These are phyloP conservation scores for Epizoanthus illoricatus DNA, from an alignment of 92 coral and sea anemone species.

Conservation along the genomic window DNA sequence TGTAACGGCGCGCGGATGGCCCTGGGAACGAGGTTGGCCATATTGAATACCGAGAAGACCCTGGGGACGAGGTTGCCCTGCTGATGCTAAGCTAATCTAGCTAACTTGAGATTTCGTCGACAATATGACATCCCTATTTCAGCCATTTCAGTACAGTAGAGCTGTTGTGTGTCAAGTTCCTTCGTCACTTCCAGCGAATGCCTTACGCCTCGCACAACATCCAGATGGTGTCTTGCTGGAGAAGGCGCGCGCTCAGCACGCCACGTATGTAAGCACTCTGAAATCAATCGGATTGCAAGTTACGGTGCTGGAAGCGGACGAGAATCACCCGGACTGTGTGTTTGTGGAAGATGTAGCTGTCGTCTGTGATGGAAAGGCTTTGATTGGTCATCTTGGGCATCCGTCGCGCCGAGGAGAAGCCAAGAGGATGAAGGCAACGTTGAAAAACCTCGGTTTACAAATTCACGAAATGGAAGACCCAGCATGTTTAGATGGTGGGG, in stretches of 20 bases:
- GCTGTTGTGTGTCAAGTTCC: slow-evolving; percentile 88
- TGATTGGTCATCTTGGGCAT: slow-evolving; percentile 75
- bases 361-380: slow-evolving; percentile 71
- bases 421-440: slow-evolving; percentile 53
- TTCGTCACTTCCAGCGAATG: slow-evolving; percentile 69
- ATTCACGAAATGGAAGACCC: slow-evolving; percentile 78
- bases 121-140: slow-evolving; percentile 33
- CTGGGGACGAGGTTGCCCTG: too few species aligned
- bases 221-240: slow-evolving; percentile 60
- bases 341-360: slow-evolving; percentile 94
- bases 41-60: too few species aligned
- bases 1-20: too few species aligned
- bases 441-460: slow-evolving; percentile 64
- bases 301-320: slow-evolving; percentile 69
- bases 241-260: slow-evolving; percentile 72
- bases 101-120: not conserved
- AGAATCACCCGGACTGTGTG: slow-evolving; percentile 83
- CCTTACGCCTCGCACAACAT: slow-evolving; percentile 64
- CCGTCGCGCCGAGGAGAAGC: slow-evolving; percentile 74
- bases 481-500: slow-evolving; percentile 90
- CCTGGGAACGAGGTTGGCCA: too few species aligned
- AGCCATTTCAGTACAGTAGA: slow-evolving; percentile 62
- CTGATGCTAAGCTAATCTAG: too few species aligned
- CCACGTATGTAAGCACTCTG: slow-evolving; percentile 60
- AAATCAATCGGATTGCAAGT: slow-evolving; percentile 76